Evolutionary conservation across 2,113 vertebrate species (phyloP).

Genomic region (Tachysurus vachellii): DNA sequence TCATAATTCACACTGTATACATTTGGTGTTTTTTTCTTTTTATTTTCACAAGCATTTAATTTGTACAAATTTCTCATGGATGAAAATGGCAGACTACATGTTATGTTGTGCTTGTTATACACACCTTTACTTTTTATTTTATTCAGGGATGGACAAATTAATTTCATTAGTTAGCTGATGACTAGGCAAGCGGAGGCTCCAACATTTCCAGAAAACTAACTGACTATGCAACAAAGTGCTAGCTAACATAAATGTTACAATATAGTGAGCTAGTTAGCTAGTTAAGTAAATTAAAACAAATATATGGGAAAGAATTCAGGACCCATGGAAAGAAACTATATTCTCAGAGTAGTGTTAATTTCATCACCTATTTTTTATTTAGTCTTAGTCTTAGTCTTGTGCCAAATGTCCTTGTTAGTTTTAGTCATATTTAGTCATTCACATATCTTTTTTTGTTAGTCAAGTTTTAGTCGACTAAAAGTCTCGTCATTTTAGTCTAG

Average conservation of each 20-base stretch:
- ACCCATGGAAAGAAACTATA: neutral
- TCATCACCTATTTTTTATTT: too few relatives aligned
- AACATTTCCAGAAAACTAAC: neutral
- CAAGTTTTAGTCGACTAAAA: too few relatives aligned
- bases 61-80: neutral
- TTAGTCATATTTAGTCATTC: too few relatives aligned
- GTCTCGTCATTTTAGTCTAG: too few relatives aligned
- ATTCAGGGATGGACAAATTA: neutral
- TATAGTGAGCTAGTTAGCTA: neutral
- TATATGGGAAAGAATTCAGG: neutral
- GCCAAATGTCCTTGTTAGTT: too few relatives aligned
- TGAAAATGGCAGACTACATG: neutral
- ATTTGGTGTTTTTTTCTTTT: neutral
- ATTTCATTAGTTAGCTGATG: neutral
- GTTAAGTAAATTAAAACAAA: neutral
- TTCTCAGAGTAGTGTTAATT: too few relatives aligned
- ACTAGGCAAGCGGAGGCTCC: neutral
- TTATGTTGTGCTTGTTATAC: neutral
- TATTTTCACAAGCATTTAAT: neutral
- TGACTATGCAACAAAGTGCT: neutral
- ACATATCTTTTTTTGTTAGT: too few relatives aligned
- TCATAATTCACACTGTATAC: neutral
- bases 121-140: neutral
- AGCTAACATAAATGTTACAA: neutral
- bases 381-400: too few relatives aligned